These are phyloP conservation scores for Pseudochaenichthys georgianus DNA, from an alignment of 2,797 vertebrate genomes.

Conservation along the genomic window DNA sequence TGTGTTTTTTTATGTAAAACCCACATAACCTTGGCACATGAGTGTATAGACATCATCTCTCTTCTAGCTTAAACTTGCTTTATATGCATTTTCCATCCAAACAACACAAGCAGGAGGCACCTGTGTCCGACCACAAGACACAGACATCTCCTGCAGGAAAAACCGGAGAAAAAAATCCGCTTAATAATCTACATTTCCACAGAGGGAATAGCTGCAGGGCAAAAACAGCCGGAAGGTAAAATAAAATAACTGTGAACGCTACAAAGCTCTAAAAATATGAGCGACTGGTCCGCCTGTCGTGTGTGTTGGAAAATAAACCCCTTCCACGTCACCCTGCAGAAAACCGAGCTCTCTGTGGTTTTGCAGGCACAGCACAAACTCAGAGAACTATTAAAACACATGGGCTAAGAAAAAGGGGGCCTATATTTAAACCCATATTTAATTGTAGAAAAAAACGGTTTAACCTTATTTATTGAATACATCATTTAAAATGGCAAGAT, in stretches of 20 bases:
- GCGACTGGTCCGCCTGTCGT: slow-evolving; percentile 40
- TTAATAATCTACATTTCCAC: slow-evolving; percentile 64
- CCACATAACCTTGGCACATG: slow-evolving; percentile 10
- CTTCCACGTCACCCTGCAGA: slow-evolving; percentile 65
- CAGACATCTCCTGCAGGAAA: slow-evolving; percentile 38
- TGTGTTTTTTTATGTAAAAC: slow-evolving; percentile 6
- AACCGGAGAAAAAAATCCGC: slow-evolving; percentile 42
- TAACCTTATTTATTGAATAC: too few relatives aligned
- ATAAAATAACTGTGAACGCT: slow-evolving; percentile 56
- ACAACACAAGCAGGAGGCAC: slow-evolving; percentile 38
- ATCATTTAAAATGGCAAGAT: too few relatives aligned
- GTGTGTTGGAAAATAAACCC: slow-evolving; percentile 70
- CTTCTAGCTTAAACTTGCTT: slow-evolving; percentile 23
- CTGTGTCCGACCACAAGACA: slow-evolving; percentile 48
- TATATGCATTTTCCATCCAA: slow-evolving; percentile 41
- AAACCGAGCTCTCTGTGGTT: slow-evolving; percentile 73
- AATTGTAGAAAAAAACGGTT: slow-evolving; percentile 80
- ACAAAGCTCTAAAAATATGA: slow-evolving; percentile 67
- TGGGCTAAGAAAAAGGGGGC: slow-evolving; percentile 62
- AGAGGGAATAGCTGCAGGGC: slow-evolving; percentile 56
- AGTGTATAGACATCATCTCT: slow-evolving; percentile 23
- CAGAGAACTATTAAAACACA: slow-evolving; percentile 72
- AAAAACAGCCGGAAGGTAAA: slow-evolving; percentile 62
- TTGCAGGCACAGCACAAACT: slow-evolving; percentile 56
- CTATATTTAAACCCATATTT: slow-evolving; percentile 82